A percentile compares a stretch with the other conserved stretches of the same genome.
Conservation (phyloP, 2,113 vertebrate genomes). For the Chaetodon auriga region DNA sequence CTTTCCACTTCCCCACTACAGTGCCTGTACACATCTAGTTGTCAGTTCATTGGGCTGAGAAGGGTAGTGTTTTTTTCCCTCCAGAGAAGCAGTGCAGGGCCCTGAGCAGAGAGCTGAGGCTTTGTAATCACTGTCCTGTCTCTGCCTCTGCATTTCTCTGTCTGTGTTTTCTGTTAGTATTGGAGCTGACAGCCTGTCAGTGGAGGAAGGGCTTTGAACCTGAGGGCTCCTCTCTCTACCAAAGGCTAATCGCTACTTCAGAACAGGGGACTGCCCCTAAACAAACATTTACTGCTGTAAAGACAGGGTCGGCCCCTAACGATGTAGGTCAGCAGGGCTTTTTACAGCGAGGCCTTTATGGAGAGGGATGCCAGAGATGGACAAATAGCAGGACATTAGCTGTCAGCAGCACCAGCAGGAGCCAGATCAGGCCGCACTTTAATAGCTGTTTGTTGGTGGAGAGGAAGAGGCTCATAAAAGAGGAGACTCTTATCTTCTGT, state of each 20-base stretch:
- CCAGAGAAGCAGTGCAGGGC: constrained; percentile 53
- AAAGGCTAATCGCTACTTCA: constrained; percentile 78
- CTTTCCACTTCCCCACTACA: constrained; percentile 45
- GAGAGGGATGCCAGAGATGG: constrained; percentile 78
- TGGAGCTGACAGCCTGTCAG: constrained; percentile 78
- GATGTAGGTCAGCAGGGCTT: constrained; percentile 72
- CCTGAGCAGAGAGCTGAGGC: constrained; percentile 54
- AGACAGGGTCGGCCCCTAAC: constrained; percentile 77
- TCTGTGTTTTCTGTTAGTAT: constrained; percentile 76
- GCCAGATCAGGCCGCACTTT: constrained; percentile 74
- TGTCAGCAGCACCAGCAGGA: constrained; percentile 76
- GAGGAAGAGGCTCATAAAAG: constrained; percentile 80
- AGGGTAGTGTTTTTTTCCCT: constrained; percentile 28
- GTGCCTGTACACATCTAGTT: constrained; percentile 47
- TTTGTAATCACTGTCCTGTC: constrained; percentile 71
- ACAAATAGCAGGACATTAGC: constrained; percentile 82
- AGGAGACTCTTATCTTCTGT: constrained; percentile 76
- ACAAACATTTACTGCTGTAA: constrained; percentile 81
- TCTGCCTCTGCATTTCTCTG: constrained; percentile 62
- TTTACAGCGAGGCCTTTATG: constrained; percentile 75
- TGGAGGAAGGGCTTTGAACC: constrained; percentile 79
- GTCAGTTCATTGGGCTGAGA: constrained; percentile 61
- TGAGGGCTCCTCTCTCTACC: constrained; percentile 73
- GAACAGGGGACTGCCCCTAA: constrained; percentile 71
- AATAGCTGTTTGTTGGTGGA: constrained; percentile 77